Evolutionary conservation across 1,140 invertebrate genomes (phyloP).

Genomic region (Mylabris phalerata): DNA sequence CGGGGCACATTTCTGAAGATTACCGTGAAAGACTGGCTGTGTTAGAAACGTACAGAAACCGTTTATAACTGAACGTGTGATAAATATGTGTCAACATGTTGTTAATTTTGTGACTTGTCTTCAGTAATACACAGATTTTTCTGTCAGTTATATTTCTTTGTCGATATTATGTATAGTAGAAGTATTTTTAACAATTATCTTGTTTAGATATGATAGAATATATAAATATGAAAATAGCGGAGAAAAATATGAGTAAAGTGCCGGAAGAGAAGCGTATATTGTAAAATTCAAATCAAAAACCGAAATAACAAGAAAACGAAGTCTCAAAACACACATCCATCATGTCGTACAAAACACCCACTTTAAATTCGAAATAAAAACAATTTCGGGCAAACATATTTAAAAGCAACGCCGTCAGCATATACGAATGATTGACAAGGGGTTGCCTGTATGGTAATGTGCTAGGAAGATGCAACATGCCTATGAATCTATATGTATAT

Average conservation of each 20-base stretch:
- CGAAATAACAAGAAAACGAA: conserved; percentile 35
- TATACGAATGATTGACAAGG: conserved; percentile 34
- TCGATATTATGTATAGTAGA: too few relatives aligned
- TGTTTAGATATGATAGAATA: too few relatives aligned
- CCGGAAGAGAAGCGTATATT: conserved; percentile 19
- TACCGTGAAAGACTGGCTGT: conserved; percentile 4
- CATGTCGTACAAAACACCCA: conserved; percentile 36
- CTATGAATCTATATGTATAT: conserved; percentile 32
- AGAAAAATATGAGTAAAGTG: conserved; percentile 5
- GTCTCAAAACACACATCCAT: conserved; percentile 34
- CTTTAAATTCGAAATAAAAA: conserved; percentile 40
- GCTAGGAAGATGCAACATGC: conserved; percentile 23
- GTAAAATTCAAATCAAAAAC: conserved; percentile 35
- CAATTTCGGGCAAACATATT: conserved; percentile 40
- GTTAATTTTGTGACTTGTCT: conserved; percentile 9
- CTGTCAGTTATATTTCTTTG: too few relatives aligned
- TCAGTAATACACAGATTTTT: neutral
- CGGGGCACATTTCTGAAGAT: conserved; percentile 5
- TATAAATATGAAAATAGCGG: too few relatives aligned
- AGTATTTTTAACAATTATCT: too few relatives aligned
- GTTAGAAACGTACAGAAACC: conserved; percentile 13
- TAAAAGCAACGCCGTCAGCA: conserved; percentile 36
- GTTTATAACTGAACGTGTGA: conserved; percentile 6
- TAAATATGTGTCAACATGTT: conserved; percentile 15
- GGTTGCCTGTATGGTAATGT: conserved; percentile 30